Conservation (phyloP, 2,797 vertebrate genomes). For the Notolepis coatsorum region DNA sequence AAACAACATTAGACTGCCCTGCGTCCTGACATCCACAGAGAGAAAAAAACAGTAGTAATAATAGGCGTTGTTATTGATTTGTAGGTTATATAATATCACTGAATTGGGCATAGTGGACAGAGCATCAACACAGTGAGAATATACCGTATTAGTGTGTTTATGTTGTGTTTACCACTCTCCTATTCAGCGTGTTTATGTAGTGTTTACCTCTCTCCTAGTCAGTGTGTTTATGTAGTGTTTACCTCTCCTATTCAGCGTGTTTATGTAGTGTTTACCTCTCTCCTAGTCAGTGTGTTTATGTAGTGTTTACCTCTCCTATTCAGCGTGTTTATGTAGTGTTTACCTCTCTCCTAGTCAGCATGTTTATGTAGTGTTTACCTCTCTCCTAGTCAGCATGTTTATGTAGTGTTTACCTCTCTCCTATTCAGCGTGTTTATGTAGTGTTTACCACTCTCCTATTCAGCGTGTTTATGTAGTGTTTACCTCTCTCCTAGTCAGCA, state of each 20-base stretch:
- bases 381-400: conserved; percentile 84
- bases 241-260: no score
- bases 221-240: no score
- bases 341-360: conserved; percentile 90
- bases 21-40: not conserved
- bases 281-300: conserved; percentile 86
- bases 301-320: no score
- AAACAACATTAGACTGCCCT: not conserved
- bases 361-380: conserved; percentile 75
- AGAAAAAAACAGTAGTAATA: no score
- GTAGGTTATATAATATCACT: not conserved
- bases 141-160: not conserved
- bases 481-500: conserved; percentile 90
- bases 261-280: conserved; percentile 82
- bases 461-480: conserved; percentile 66
- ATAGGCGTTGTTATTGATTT: not conserved
- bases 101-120: not conserved
- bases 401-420: conserved; percentile 83
- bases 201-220: conserved; percentile 88
- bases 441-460: conserved; percentile 88
- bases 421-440: conserved; percentile 78
- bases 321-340: not conserved
- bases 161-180: not conserved
- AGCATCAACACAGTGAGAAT: not conserved
- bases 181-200: not conserved